Conservation (phyloP, 2,113 vertebrate genomes). For the Rostratula benghalensis region DNA sequence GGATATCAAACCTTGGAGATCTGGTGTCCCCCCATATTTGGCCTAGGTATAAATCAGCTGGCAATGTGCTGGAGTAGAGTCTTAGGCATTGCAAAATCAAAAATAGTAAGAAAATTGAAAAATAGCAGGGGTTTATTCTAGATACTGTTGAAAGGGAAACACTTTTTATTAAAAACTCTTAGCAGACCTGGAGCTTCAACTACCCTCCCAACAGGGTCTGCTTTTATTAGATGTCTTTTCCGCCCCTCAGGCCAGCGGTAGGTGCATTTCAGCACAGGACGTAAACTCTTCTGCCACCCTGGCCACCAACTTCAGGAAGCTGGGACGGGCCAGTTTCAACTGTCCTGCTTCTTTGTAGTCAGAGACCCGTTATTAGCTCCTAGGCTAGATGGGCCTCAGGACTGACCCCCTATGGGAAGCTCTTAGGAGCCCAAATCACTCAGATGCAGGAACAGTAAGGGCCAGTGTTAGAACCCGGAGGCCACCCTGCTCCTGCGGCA, state of each 20-base stretch:
- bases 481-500: neutral
- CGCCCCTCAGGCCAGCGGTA: neutral
- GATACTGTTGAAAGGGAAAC: neutral
- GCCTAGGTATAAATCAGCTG: neutral
- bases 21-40: neutral
- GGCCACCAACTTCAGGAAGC: neutral
- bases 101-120: neutral
- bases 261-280: neutral
- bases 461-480: neutral
- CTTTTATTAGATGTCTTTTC: neutral
- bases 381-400: neutral
- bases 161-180: neutral
- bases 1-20: neutral
- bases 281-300: neutral
- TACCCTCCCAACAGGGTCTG: neutral
- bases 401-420: neutral
- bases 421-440: neutral
- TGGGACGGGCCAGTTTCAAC: neutral
- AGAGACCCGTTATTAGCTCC: neutral
- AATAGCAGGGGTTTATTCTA: neutral
- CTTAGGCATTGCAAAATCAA: neutral
- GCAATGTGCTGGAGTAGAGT: neutral
- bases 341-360: neutral
- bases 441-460: accelerated
- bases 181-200: neutral